Evolutionary conservation across 2,113 vertebrate genomes (phyloP), one percentile per base, ranked within the genome.

Genomic region (Epinephelus cyanopodus): DNA sequence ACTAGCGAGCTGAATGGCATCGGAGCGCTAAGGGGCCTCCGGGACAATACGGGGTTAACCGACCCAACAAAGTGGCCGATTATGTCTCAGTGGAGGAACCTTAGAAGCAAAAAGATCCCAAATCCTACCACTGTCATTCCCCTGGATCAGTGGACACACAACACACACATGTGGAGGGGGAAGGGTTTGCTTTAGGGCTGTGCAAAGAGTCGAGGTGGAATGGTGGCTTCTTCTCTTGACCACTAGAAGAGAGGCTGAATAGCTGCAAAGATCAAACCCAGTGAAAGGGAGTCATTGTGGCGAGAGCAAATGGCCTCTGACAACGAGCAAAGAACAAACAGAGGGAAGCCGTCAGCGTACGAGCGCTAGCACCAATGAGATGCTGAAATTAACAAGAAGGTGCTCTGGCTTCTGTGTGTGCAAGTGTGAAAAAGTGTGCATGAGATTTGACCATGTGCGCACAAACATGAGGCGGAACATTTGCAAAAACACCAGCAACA

Each of bases 291-390:
- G 66, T 85, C 88, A 92, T 84, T 93, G 92, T 89, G 79, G 74
- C 21, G 62, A 90, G 86, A 91, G 91, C 89, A 91, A 92, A 93
- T 87, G 80, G 86, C 61, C 81, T 91, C 90, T 84, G 93, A 93
- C 93, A 92, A 90, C 76, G n/a, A 92, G 87, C 70, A 42, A 67
- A 88, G 88, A 90, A 72, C 85, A 87, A 94, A 94, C 91, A 94
- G 86, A 81, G 74, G 84, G 89, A 91, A 56, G 79, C 70, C 47
- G 45, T 87, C 90, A 84, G 86, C 21, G 58, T 54, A 76, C 62
- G 81, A 90, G 79, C 62, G 69, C 79, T 74, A 69, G 81, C 76
- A 7, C 75, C 37, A 45, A 23, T n/a, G 18, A 80, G 80, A 86
- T 63, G 77, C 77, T 81, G 86, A 89, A 84, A 82, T 60, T 81